Evolutionary conservation across 2,797 vertebrate species (phyloP).

Genomic region (Buceros bicornis): DNA sequence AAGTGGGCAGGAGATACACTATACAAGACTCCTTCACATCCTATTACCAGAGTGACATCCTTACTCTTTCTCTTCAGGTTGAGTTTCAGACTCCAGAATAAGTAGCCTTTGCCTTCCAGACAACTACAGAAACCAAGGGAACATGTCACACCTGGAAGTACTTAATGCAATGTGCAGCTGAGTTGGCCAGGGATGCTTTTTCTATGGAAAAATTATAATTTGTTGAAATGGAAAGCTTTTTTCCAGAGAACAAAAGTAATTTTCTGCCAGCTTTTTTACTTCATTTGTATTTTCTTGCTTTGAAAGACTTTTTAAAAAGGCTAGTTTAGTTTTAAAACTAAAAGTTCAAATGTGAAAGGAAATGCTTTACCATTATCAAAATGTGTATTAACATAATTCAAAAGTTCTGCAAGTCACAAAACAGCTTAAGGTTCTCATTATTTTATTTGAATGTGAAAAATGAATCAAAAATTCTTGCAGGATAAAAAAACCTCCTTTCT

Average conservation of each 20-base stretch:
- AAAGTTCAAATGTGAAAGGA: background rate
- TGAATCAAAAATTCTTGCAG: background rate
- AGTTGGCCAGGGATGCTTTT: background rate
- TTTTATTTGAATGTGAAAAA: background rate
- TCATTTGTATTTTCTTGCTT: background rate
- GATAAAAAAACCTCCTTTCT: background rate
- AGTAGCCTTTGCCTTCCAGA: background rate
- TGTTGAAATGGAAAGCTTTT: background rate
- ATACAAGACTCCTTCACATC: background rate
- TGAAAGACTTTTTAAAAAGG: background rate
- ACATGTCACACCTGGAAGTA: background rate
- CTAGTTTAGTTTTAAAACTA: background rate
- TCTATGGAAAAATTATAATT: background rate
- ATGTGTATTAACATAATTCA: background rate
- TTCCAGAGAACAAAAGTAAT: background rate
- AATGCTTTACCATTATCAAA: background rate
- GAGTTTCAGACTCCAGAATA: background rate
- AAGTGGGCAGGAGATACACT: background rate
- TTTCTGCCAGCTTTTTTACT: background rate
- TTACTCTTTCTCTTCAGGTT: background rate
- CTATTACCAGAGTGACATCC: background rate
- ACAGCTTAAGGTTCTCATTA: background rate
- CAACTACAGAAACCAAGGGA: background rate
- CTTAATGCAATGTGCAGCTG: background rate
- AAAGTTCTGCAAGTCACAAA: background rate